Base-by-base conservation (phyloP, 2,113 vertebrate genomes). In the Synchiropus splendidus region DNA sequence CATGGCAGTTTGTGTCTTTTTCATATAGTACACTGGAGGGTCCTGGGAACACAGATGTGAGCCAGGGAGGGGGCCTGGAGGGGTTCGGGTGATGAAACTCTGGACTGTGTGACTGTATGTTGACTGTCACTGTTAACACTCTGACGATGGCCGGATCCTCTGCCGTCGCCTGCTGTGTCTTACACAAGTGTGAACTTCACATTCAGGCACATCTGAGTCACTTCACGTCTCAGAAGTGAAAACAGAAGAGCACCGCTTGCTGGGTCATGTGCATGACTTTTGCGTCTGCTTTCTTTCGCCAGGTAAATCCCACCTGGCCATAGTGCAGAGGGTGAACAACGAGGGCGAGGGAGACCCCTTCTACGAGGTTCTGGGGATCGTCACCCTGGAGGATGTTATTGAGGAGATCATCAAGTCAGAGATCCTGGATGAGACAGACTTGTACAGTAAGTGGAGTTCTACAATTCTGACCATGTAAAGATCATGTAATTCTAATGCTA, bases 331-430 rank as follows among this genome's bases (percentile, higher is more conserved):
- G 74, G 95, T 99, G 58, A 99, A 99, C 85, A 99, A 98, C 57
- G 95, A 99, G 76, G 94, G 95, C 36, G 94, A 99, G 81, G 95
- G 94, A 10, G 95, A 99, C 71, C 95, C 95, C 12, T 99, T 99
- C 83, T 99, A 99, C 59, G 95, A 99, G 87, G 95, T 99, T 49
- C 86, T 99, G 74, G 95, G 95, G 56, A 96, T 99, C 47, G 89
- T 98, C 79, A 99, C 95, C 43, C 82, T 99, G 80, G 95, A 99
- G 88, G 95, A 99, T 54, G 89, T 99, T 41, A 99, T 99, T 61
- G 95, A 99, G 88, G 95, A 99, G 78, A 98, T 99, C 83, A 99
- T 99, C 88, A 99, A 99, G 45, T 99, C 95, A 27, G 95, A 99
- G 83, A 99, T 99, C 76, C 84, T 99, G 79, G 95, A 99, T 51